Base-by-base conservation (phyloP, 1,140 invertebrate genomes). In the Drosophila kepulauana region DNA sequence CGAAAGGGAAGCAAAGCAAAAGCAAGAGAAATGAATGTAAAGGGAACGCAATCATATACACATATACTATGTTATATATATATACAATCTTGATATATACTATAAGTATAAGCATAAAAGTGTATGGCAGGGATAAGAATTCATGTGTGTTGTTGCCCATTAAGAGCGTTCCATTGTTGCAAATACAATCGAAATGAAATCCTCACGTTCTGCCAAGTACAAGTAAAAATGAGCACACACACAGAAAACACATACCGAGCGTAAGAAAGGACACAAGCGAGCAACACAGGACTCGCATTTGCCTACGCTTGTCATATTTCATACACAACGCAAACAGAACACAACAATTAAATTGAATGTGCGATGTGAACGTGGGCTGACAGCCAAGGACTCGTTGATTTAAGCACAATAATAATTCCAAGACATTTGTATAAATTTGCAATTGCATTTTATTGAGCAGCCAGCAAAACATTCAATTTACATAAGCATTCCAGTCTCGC, bases 381-480 rank as follows among this genome's bases (percentile, higher is more conserved):
- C 30, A 48, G 64, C 46, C 62, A 43, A 64, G 51, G 54, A 68
- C 64, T 78, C 58, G 35, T 54, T 56, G 68, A 79, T 63, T 65
- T 79, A 76, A 81, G 66, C 62, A 78, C 78, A 85, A 81, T 78
- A 82, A 88, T 82, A 86, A 79, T 82, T 73, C 66, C 71, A 74
- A 68, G 73, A 88, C 77, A 87, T 87, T 87, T 87, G 82, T 82
- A 87, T 87, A 87, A 87, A 87, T 87, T 87, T 87, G 84, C 82
- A 78, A 82, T 87, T 88, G 84, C 82, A 87, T 87, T 87, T 87
- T 87, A 87, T 87, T 88, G 82, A 75, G 58, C 66, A 46, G 49
- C 65, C 65, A 35, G 75, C 75, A 64, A 45, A 61, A 65, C 81
- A 73, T 81, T 69, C 86, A 81, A 86, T 86, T 87, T 87, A 52